Percentiles rank a stretch among this genome's conserved stretches.
These are phyloP conservation scores for Prosapia bicincta DNA, from an alignment of 2,888 invertebrate genomes.

Conservation along the genomic window DNA sequence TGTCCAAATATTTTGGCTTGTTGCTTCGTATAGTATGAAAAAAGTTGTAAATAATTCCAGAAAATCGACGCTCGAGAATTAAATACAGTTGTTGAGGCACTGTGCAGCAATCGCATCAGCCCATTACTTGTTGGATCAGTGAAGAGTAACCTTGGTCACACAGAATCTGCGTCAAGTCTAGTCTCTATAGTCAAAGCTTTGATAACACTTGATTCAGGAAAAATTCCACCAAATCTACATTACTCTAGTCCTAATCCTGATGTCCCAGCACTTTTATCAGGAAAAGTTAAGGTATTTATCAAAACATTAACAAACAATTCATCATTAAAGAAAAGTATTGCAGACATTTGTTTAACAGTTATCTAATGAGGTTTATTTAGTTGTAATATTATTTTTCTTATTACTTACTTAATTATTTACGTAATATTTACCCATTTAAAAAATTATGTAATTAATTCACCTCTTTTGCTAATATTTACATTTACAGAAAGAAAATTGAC, in stretches of 20 bases:
- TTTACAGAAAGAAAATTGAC: too few species aligned
- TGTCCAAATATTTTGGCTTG: too few species aligned
- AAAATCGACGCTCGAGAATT: neutral
- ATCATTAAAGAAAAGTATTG: too few species aligned
- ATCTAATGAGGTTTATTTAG: too few species aligned
- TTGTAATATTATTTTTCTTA: too few species aligned
- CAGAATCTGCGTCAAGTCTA: slow-evolving; percentile 50
- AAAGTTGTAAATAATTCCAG: neutral
- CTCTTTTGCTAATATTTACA: too few species aligned
- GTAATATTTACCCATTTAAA: too few species aligned
- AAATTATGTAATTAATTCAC: too few species aligned
- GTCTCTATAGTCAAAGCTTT: slow-evolving; percentile 49
- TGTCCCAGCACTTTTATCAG: slow-evolving; percentile 83
- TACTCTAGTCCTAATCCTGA: slow-evolving; percentile 80
- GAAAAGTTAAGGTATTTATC: slow-evolving; percentile 61
- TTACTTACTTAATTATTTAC: too few species aligned
- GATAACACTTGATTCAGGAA: slow-evolving; percentile 36
- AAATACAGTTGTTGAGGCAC: slow-evolving; percentile 1
- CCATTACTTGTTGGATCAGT: slow-evolving; percentile 56
- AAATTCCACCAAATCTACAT: slow-evolving; percentile 58
- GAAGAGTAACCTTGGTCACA: slow-evolving; percentile 59
- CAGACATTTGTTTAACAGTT: too few species aligned
- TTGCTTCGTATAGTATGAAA: neutral
- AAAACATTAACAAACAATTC: too few species aligned
- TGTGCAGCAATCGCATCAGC: slow-evolving; percentile 44